These are phyloP conservation scores for Mungos mungo DNA, from an alignment of 2,113 vertebrate genomes.

Conservation along the genomic window DNA sequence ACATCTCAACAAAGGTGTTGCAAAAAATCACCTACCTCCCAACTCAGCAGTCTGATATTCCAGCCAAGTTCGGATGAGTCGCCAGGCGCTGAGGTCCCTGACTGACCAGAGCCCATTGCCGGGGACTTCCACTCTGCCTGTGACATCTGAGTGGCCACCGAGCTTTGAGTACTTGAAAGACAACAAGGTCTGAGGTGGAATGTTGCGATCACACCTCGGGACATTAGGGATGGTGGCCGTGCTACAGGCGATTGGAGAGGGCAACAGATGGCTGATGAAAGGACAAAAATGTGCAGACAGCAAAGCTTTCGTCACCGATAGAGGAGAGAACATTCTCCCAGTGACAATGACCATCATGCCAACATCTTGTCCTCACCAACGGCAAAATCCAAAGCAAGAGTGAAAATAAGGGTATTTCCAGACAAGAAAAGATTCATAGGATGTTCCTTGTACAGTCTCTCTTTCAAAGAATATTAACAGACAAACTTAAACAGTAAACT, in stretches of 20 bases:
- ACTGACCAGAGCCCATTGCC: background rate
- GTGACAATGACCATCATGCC: too few relatives aligned
- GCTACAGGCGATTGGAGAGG: background rate
- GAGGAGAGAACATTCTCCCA: too few relatives aligned
- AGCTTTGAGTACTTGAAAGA: background rate
- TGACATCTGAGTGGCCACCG: background rate
- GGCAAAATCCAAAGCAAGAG: background rate
- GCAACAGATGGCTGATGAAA: background rate
- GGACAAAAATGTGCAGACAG: background rate
- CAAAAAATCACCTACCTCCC: background rate
- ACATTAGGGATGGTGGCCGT: background rate
- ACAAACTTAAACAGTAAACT: background rate
- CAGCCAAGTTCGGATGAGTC: background rate
- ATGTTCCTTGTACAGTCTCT: background rate
- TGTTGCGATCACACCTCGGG: background rate
- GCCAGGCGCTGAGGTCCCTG: background rate
- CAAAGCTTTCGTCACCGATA: background rate
- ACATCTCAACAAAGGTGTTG: background rate
- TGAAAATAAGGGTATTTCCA: background rate
- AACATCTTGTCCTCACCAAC: background rate
- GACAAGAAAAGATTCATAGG: background rate
- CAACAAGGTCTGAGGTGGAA: too few relatives aligned
- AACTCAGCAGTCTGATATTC: background rate
- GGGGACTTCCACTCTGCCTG: too few relatives aligned
- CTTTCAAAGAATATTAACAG: background rate